A percentile compares a stretch with the other conserved stretches of the same genome.
phyloP scores from a whole-genome alignment of 2,797 vertebrate genomes.

The Halcyon chelicuti region DNA sequence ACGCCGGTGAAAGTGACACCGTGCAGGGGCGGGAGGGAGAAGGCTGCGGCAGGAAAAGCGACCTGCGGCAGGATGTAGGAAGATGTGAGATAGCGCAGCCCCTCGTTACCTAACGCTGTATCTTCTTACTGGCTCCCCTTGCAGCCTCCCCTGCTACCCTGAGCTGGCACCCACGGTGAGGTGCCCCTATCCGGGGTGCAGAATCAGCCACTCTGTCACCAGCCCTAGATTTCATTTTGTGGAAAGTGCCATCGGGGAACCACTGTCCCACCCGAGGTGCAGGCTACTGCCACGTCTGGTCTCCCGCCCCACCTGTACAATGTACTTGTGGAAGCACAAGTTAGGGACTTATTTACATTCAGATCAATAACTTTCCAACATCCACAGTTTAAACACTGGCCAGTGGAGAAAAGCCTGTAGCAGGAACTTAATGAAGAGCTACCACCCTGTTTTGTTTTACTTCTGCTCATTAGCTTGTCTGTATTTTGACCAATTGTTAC shows the following conservation, averaged over 20 bases:
- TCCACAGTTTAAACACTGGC: not conserved
- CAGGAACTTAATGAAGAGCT: not conserved
- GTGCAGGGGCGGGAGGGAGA: not conserved
- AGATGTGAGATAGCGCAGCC: not conserved
- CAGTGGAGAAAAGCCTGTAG: not conserved
- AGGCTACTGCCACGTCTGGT: accelerated
- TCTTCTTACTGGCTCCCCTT: not conserved
- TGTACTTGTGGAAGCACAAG: accelerated
- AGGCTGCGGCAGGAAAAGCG: constrained; percentile 14
- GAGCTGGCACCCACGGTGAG: not conserved
- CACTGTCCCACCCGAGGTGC: not conserved
- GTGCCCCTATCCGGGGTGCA: not conserved
- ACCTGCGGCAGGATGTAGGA: constrained; percentile 30
- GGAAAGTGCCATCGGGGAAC: not conserved
- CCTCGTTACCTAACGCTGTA: accelerated
- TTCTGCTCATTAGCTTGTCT: not conserved
- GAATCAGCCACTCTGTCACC: not conserved
- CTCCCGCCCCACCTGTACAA: not conserved
- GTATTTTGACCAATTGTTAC: not conserved
- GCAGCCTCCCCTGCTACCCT: not conserved
- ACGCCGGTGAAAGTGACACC: not conserved
- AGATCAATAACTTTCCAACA: not conserved
- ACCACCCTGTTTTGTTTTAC: not conserved
- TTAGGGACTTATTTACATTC: not conserved
- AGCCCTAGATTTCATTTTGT: not conserved